phyloP scores from a whole-genome alignment of 2,797 vertebrate genomes.

The Aselliscus stoliczkanus region DNA sequence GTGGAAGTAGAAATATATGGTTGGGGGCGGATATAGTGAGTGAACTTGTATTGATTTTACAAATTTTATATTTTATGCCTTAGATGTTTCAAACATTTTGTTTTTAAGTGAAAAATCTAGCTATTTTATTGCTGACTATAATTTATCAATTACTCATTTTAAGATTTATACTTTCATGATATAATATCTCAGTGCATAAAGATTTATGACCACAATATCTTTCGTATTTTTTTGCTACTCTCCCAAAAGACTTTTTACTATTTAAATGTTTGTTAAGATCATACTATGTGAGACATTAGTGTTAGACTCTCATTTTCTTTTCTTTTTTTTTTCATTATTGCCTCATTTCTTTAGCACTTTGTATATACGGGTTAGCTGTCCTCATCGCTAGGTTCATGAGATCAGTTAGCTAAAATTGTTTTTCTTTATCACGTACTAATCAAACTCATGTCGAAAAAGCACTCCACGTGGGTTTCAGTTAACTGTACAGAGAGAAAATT shows the following conservation, averaged over 20 bases:
- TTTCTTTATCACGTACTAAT: not conserved
- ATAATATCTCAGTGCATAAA: not conserved
- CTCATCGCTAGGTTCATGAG: not conserved
- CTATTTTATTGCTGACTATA: not conserved
- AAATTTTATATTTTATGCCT: not conserved
- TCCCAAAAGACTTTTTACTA: not conserved
- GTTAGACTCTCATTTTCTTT: not conserved
- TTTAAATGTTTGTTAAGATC: not conserved
- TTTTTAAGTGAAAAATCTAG: not conserved
- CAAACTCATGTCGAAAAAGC: not conserved
- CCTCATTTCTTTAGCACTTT: not conserved
- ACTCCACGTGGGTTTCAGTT: not conserved
- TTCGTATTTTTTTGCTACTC: not conserved
- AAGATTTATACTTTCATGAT: not conserved
- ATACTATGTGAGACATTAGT: not conserved
- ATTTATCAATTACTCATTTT: not conserved
- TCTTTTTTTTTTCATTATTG: not conserved
- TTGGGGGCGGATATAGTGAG: not conserved
- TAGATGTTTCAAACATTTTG: not conserved
- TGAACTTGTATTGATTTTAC: not conserved
- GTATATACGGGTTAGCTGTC: too few species aligned
- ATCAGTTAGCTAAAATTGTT: not conserved
- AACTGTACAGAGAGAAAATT: not conserved
- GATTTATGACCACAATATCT: not conserved
- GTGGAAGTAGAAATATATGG: not conserved